These are phyloP conservation scores for Lamellibrachia luymesi DNA, from an alignment of 1,140 invertebrate genomes.

Conservation along the genomic window DNA sequence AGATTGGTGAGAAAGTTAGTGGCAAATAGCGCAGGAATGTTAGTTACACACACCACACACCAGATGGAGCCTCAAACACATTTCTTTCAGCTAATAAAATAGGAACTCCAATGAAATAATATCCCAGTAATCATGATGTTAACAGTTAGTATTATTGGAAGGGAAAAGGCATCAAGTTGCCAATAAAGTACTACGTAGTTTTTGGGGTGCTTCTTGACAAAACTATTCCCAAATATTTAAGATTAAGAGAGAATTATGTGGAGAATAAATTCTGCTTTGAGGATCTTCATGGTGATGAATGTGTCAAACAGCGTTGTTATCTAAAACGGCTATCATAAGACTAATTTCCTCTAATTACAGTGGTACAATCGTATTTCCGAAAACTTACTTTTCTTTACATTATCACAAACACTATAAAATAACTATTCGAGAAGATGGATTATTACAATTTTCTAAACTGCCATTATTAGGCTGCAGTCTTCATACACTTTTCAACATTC, in stretches of 20 bases:
- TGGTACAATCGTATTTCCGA: not conserved
- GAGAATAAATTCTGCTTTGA: not conserved
- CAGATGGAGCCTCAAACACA: not conserved
- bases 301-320: not conserved
- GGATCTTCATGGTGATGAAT: not conserved
- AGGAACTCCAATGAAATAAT: not conserved
- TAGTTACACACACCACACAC: not conserved
- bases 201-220: not conserved
- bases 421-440: not conserved
- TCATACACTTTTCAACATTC: not conserved
- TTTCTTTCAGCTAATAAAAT: not conserved
- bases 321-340: not conserved
- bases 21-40: not conserved
- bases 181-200: not conserved
- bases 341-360: not conserved
- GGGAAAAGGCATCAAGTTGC: not conserved
- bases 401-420: not conserved
- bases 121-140: not conserved
- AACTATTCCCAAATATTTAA: not conserved
- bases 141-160: not conserved
- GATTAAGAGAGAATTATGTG: not conserved
- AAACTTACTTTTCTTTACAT: not conserved
- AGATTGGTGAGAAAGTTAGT: not conserved
- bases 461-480: too few relatives aligned
- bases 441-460: not conserved